A percentile compares a stretch with the other conserved stretches of the same genome.
Evolutionary conservation across 2,888 invertebrate species (phyloP).

Genomic region (Limnephilus auricula): DNA sequence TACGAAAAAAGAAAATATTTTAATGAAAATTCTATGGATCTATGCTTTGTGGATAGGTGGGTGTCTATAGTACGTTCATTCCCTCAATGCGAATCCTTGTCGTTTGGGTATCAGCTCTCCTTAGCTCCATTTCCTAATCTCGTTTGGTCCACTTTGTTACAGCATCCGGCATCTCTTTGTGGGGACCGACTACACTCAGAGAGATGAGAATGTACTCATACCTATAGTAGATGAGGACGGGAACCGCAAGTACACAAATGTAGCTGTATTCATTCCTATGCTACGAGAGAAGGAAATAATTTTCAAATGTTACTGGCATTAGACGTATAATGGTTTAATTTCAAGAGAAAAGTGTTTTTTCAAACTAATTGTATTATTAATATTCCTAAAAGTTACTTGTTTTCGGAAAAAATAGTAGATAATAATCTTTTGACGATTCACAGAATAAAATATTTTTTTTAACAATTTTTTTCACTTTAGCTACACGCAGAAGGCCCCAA

Average conservation of each 20-base stretch:
- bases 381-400: no score
- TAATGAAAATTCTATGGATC: not conserved
- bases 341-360: no score
- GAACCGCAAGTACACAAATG: not conserved
- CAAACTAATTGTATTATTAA: no score
- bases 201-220: conserved; percentile 34
- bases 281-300: not conserved
- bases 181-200: conserved; percentile 32
- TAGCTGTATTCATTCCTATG: not conserved
- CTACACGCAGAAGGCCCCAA: no score
- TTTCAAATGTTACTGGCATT: not conserved
- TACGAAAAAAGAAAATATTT: not conserved
- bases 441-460: no score
- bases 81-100: conserved; percentile 37
- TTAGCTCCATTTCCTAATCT: conserved; percentile 61
- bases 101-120: conserved; percentile 34
- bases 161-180: conserved; percentile 63
- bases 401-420: no score
- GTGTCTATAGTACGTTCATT: not conserved
- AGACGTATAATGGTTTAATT: no score
- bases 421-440: no score
- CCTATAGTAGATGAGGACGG: not conserved
- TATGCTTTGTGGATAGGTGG: not conserved
- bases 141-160: conserved; percentile 66
- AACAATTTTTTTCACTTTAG: no score